Conservation (phyloP, 2,888 invertebrate genomes). For the Pandemis corylana region DNA sequence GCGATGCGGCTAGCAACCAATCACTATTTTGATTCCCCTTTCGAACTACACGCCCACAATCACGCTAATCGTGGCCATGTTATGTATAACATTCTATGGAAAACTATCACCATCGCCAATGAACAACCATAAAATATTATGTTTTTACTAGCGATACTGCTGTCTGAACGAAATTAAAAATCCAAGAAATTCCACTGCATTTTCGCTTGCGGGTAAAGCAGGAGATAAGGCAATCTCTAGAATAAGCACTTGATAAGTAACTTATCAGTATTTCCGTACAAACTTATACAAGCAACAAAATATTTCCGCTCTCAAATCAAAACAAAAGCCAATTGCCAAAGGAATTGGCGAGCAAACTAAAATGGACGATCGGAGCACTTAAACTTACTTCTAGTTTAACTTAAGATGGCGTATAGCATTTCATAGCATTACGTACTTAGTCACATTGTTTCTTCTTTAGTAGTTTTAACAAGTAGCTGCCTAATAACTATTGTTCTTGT, state of each 20-base stretch:
- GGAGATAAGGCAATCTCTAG: too few species aligned
- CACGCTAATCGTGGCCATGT: too few species aligned
- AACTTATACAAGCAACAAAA: neutral
- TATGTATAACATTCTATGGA: too few species aligned
- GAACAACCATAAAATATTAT: too few species aligned
- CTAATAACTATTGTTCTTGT: neutral
- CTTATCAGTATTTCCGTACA: neutral
- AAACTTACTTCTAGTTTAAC: conserved; percentile 20
- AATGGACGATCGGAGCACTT: conserved; percentile 29
- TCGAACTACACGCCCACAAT: too few species aligned
- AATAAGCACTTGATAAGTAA: neutral
- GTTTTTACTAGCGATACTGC: too few species aligned
- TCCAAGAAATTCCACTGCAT: too few species aligned
- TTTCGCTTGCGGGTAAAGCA: too few species aligned
- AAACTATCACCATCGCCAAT: too few species aligned
- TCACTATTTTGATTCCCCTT: too few species aligned
- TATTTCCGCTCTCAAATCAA: conserved; percentile 20
- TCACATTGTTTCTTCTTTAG: neutral
- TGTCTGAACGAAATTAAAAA: too few species aligned
- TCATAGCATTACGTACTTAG: conserved; percentile 21
- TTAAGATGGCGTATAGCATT: conserved; percentile 22
- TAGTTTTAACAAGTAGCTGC: neutral
- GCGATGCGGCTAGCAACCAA: too few species aligned
- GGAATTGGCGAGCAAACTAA: conserved; percentile 19
- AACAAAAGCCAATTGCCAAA: conserved; percentile 12